Conservation (phyloP, 2,888 invertebrate species). For the Melieria crassipennis region DNA sequence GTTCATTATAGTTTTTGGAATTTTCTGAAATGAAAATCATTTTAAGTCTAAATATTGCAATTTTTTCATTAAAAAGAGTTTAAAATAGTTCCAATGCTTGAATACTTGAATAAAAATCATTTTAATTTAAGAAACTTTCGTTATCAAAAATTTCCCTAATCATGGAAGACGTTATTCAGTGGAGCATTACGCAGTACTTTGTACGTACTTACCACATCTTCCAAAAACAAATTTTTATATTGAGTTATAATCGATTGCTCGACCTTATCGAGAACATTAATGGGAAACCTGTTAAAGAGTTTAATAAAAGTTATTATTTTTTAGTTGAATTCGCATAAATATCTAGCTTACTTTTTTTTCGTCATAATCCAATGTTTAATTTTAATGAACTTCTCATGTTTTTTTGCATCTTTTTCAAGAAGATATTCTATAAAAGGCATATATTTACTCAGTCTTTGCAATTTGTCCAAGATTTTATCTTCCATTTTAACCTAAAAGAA, state of each 20-base stretch:
- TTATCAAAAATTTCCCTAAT: background rate
- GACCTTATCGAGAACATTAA: constrained; percentile 39
- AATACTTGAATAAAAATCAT: background rate
- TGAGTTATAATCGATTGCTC: constrained; percentile 42
- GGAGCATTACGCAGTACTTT: too few species aligned
- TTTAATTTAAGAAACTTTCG: background rate
- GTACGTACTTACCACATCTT: constrained; percentile 39
- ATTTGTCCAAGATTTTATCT: constrained; percentile 16
- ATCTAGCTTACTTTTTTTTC: constrained; percentile 38
- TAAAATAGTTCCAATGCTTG: background rate
- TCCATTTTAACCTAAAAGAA: constrained; percentile 32
- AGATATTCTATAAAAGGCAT: constrained; percentile 45
- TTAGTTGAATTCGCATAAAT: background rate
- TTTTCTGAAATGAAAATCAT: constrained; percentile 34
- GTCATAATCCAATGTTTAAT: constrained; percentile 43
- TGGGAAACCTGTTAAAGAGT: constrained; percentile 36
- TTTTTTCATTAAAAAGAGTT: background rate
- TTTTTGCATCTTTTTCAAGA: constrained; percentile 33
- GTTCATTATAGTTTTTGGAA: constrained; percentile 35
- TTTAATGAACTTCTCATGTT: constrained; percentile 39
- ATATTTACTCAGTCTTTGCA: constrained; percentile 38
- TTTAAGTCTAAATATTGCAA: constrained; percentile 1
- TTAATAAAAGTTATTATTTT: background rate
- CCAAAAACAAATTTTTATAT: constrained; percentile 41
- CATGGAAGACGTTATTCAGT: background rate